Percentiles rank a stretch among this genome's conserved stretches.
Evolutionary conservation across 2,888 invertebrate species (phyloP).

Genomic region (Aelia acuminata): DNA sequence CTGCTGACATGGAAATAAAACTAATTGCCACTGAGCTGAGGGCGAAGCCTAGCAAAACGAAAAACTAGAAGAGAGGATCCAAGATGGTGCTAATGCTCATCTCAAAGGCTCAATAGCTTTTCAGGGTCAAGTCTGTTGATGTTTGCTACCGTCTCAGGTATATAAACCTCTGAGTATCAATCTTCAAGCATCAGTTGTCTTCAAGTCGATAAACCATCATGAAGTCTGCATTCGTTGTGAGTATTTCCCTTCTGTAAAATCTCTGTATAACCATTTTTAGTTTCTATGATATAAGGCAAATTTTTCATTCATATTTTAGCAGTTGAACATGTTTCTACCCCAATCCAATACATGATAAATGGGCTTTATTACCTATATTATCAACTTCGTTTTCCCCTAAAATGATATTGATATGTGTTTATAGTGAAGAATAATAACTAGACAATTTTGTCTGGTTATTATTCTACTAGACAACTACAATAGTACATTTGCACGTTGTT

Average conservation of each 20-base stretch:
- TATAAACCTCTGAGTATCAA: background rate
- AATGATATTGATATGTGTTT: too few relatives aligned
- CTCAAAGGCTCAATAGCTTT: slow-evolving; percentile 5
- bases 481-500: too few relatives aligned
- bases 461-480: too few relatives aligned
- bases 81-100: slow-evolving; percentile 20
- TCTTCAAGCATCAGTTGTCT: slow-evolving; percentile 2
- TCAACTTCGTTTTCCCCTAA: too few relatives aligned
- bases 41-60: background rate
- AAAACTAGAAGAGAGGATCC: background rate
- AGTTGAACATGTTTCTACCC: too few relatives aligned
- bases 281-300: too few relatives aligned
- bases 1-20: slow-evolving; percentile 35
- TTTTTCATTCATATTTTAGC: background rate
- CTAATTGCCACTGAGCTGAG: background rate
- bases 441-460: too few relatives aligned
- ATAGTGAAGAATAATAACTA: too few relatives aligned
- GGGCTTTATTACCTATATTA: too few relatives aligned
- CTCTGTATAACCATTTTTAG: too few relatives aligned
- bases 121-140: slow-evolving; percentile 45
- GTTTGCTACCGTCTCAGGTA: slow-evolving; percentile 13
- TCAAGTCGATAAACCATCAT: background rate
- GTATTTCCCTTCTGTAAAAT: background rate
- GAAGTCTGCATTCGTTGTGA: slow-evolving; percentile 27
- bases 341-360: too few relatives aligned